Conservation (phyloP, 2,888 invertebrate genomes). For the Metallyticus violacea region DNA sequence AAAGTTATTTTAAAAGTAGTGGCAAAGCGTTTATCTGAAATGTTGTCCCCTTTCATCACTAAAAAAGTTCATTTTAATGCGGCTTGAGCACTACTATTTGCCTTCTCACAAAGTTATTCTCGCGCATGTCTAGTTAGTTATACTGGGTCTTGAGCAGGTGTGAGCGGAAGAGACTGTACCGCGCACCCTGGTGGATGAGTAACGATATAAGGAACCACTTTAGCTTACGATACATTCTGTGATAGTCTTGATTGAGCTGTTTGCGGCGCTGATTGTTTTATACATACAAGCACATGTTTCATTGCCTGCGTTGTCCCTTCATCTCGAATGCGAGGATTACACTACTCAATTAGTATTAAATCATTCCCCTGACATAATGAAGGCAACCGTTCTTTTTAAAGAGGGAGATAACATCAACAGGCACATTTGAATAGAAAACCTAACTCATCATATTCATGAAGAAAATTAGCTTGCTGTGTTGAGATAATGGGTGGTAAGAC, state of each 20-base stretch:
- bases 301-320: background rate
- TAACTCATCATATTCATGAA: background rate
- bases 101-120: too few species aligned
- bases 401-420: background rate
- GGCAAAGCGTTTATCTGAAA: too few species aligned
- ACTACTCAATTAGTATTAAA: conserved; percentile 28
- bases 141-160: too few species aligned
- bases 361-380: conserved; percentile 4
- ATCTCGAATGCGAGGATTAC: conserved; percentile 1
- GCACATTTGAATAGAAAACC: background rate
- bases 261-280: conserved; percentile 23
- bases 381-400: background rate
- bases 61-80: too few species aligned
- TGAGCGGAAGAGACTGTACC: background rate
- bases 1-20: too few species aligned
- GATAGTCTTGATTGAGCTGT: conserved; percentile 25
- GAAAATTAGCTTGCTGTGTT: background rate
- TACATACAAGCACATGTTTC: background rate
- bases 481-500: background rate
- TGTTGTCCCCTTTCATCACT: too few species aligned
- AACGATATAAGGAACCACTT: background rate
- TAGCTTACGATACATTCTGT: conserved; percentile 4
- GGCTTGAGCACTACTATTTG: too few species aligned
- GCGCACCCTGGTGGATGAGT: background rate
- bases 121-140: too few species aligned